phyloP scores from a whole-genome alignment of 2,113 vertebrate genomes.

The Shinisaurus crocodilurus region DNA sequence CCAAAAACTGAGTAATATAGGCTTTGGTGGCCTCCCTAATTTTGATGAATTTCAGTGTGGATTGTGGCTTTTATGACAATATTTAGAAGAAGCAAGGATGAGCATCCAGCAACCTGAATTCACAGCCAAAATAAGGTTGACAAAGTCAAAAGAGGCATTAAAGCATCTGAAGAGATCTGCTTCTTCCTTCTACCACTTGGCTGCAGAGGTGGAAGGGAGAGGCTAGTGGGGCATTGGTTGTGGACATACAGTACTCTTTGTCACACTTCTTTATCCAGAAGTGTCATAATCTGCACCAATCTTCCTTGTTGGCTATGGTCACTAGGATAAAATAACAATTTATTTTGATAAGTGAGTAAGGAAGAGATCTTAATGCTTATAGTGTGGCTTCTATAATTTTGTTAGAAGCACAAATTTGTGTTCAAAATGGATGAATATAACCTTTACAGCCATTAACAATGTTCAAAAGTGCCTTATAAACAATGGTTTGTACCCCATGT shows the following conservation, averaged over 20 bases:
- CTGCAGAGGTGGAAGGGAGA: background rate
- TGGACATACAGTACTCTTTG: background rate
- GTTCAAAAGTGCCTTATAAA: background rate
- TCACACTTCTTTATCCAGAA: background rate
- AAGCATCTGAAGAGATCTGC: background rate
- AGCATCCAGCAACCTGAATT: background rate
- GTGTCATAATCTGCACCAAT: background rate
- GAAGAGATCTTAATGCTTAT: background rate
- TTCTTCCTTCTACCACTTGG: background rate
- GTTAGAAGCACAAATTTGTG: conserved; percentile 46
- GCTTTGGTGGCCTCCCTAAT: background rate
- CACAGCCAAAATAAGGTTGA: background rate
- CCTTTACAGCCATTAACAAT: background rate
- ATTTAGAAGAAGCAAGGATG: background rate
- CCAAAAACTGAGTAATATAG: background rate
- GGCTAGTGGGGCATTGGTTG: background rate
- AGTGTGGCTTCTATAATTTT: background rate
- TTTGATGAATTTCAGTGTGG: background rate
- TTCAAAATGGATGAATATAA: background rate
- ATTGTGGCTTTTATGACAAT: background rate
- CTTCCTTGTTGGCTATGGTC: background rate
- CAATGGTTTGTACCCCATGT: background rate
- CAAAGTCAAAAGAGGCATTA: background rate
- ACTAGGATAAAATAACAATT: background rate
- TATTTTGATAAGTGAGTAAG: background rate